Evolutionary conservation across 2,797 vertebrate species (phyloP).

Genomic region (Smutsia temminckii): DNA sequence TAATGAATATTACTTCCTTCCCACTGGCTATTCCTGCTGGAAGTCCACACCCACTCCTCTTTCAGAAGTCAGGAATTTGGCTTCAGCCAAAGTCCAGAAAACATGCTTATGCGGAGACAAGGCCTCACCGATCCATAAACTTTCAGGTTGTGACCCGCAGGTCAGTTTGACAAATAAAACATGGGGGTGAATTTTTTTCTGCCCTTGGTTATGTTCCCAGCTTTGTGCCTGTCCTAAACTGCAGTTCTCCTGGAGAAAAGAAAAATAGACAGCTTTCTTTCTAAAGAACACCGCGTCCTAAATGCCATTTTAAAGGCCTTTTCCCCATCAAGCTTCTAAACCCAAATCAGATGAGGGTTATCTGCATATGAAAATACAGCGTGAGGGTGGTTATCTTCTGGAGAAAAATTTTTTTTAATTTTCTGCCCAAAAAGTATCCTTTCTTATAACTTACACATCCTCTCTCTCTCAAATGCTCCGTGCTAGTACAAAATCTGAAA

Average conservation of each 20-base stretch:
- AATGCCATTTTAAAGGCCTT: slow-evolving; percentile 12
- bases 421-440: background rate
- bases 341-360: background rate
- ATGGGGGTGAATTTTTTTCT: slow-evolving; percentile 79
- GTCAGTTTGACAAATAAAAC: slow-evolving; percentile 85
- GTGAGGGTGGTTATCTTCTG: background rate
- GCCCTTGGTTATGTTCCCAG: slow-evolving; percentile 79
- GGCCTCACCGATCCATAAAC: slow-evolving; percentile 85
- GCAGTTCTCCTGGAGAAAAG: slow-evolving; percentile 77
- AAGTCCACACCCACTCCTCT: slow-evolving; percentile 87
- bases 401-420: background rate
- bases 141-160: slow-evolving; percentile 84
- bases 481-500: background rate
- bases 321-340: background rate
- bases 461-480: background rate
- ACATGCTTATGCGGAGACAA: slow-evolving; percentile 80
- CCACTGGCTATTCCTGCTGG: slow-evolving; percentile 84
- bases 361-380: slow-evolving; percentile 11
- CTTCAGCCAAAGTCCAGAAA: slow-evolving; percentile 89
- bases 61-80: slow-evolving; percentile 89
- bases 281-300: slow-evolving; percentile 30
- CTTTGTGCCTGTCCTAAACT: slow-evolving; percentile 81
- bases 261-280: slow-evolving; percentile 74
- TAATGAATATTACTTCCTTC: slow-evolving; percentile 89
- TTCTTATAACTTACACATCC: background rate